These are phyloP conservation scores for Eudasyphora cyanicolor DNA, from an alignment of 2,888 invertebrate genomes.

Conservation along the genomic window DNA sequence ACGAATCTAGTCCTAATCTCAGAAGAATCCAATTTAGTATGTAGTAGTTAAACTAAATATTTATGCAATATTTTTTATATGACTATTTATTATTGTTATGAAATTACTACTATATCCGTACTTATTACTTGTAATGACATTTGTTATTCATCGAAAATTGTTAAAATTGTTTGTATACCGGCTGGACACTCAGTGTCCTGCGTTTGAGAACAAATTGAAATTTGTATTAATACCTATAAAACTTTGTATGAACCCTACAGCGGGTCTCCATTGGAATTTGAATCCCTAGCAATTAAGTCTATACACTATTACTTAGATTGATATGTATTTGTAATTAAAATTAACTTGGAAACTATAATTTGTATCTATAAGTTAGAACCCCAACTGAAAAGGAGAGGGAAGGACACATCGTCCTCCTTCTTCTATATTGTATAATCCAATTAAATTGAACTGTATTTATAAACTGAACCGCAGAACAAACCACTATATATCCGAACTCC, in stretches of 20 bases:
- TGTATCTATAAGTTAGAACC: slow-evolving; percentile 15
- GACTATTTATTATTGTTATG: neutral
- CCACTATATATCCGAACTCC: neutral
- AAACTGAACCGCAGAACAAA: neutral
- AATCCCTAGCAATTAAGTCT: neutral
- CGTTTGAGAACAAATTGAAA: neutral
- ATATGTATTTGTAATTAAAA: slow-evolving; percentile 6
- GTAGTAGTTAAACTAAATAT: slow-evolving; percentile 5
- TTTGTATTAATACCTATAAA: neutral
- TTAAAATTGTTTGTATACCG: neutral
- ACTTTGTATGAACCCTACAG: neutral
- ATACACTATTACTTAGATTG: slow-evolving; percentile 1
- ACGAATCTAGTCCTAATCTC: slow-evolving; percentile 31
- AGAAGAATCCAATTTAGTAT: slow-evolving; percentile 25
- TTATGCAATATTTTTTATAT: slow-evolving; percentile 12
- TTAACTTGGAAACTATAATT: slow-evolving; percentile 12
- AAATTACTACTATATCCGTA: neutral
- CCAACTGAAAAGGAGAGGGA: neutral
- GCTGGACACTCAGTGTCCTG: neutral
- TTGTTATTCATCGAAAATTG: neutral
- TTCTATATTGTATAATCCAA: neutral
- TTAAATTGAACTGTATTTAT: neutral
- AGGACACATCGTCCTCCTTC: neutral
- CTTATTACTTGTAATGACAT: neutral
- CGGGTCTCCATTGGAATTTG: neutral